Evolutionary conservation across 2,797 vertebrate genomes (phyloP), one percentile per base, ranked within the genome.

Genomic region (Rhinoraja longicauda): DNA sequence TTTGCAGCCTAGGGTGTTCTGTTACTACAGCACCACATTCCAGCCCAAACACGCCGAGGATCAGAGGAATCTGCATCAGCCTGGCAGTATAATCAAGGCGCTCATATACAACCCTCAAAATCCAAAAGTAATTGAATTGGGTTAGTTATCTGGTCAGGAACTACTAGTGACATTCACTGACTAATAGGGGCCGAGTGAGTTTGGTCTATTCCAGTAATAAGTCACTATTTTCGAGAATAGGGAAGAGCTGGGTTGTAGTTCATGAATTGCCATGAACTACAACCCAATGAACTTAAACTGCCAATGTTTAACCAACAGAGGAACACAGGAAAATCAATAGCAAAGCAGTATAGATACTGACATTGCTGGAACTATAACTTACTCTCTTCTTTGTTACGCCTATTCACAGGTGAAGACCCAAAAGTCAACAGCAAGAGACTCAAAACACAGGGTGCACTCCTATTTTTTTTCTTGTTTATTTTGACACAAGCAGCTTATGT

Each of bases 91-190:
- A 24, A 53, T 10, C 15, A 5, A 29, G 75, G 90, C 26, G 13
- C 36, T 92, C 26, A 92, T 92, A 53, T 36, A 72, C 90, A 75
- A 92, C 24, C 45, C 72, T 72, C 67, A 92, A 92, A 79, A 75
- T 15, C n/a, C 64, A 12, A 21, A 73, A 39, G 21, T 29, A 3
- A 70, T 53, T 92, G 26, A 75, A 7, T 26, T 17, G 90, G 4
- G 73, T 10, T 24, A 39, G 72, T n/a, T 92, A 45, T 26, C 70
- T 8, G 7, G 26, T 92, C 12, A 53, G 36, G 5, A 36, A 32
- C n/a, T 32, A 36, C 21, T 88, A 29, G 29, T 32, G 59, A 32
- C 59, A 9, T 32, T 32, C 2, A 64, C 10, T 88, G 29, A 21
- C 59, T 29, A 36, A 17, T 19, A 36, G 59, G 24, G 8, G n/a